phyloP scores from a whole-genome alignment of 2,797 vertebrate genomes.

The Acomys russatus region DNA sequence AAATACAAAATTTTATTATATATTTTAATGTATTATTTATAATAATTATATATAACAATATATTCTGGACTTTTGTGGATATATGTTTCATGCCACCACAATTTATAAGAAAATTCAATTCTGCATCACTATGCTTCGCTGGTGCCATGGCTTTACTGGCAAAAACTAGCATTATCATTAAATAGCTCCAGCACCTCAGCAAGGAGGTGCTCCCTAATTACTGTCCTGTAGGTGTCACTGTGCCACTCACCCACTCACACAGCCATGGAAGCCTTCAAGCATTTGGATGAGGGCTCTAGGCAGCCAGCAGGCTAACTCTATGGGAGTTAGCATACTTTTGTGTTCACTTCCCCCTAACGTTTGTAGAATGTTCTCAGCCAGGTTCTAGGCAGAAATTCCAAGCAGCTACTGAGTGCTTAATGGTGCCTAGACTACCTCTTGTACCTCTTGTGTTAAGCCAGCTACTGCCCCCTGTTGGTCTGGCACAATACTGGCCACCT shows the following conservation, averaged over 20 bases:
- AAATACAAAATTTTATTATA: neutral
- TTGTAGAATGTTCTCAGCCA: neutral
- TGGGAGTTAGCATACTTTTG: neutral
- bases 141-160: neutral
- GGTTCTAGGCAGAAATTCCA: accelerated
- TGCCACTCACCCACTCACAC: no score
- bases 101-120: neutral
- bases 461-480: neutral
- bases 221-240: neutral
- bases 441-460: no score
- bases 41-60: neutral
- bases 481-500: neutral
- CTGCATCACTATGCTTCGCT: neutral
- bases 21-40: no score
- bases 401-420: neutral
- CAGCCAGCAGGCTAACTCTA: neutral
- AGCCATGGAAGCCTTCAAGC: neutral
- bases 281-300: neutral
- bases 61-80: conserved; percentile 92
- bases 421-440: neutral
- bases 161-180: neutral
- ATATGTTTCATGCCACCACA: conserved; percentile 95
- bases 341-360: neutral
- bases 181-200: neutral
- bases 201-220: neutral